These are phyloP conservation scores for Clarias fuscus DNA, from an alignment of 2,797 vertebrate genomes.

Conservation along the genomic window DNA sequence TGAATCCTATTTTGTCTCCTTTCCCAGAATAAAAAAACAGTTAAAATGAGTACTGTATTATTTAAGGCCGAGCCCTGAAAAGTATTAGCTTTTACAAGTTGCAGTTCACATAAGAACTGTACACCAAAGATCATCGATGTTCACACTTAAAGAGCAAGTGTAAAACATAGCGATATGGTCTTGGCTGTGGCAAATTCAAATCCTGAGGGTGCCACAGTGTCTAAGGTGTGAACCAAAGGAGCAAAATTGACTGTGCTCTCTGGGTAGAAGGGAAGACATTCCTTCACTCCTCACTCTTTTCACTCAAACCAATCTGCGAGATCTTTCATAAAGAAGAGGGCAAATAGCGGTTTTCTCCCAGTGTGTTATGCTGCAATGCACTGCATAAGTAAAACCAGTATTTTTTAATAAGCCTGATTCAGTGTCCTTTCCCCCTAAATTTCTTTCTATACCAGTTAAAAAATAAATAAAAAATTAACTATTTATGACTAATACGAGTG, in stretches of 20 bases:
- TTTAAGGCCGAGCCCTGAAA: background rate
- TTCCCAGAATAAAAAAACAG: background rate
- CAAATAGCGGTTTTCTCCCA: background rate
- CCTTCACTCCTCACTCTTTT: background rate
- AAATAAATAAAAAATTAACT: too few species aligned
- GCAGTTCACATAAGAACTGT: background rate
- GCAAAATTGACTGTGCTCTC: background rate
- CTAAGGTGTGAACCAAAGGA: background rate
- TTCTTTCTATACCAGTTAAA: too few species aligned
- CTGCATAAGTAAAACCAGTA: too few species aligned
- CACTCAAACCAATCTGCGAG: background rate
- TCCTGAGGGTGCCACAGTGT: background rate
- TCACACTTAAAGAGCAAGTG: background rate
- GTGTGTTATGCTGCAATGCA: background rate
- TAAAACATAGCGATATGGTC: background rate
- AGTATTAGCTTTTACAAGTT: background rate
- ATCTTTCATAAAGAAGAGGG: background rate
- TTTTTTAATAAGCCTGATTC: background rate
- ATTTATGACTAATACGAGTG: too few species aligned
- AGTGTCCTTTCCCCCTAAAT: background rate
- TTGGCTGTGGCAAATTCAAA: background rate
- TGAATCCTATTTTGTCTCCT: background rate
- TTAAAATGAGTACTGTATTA: background rate
- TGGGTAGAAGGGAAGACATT: too few species aligned
- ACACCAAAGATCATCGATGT: background rate